Evolutionary conservation across 2,888 invertebrate species (phyloP), one percentile per base, ranked within the genome.

Genomic region (Drosophila barbarae): DNA sequence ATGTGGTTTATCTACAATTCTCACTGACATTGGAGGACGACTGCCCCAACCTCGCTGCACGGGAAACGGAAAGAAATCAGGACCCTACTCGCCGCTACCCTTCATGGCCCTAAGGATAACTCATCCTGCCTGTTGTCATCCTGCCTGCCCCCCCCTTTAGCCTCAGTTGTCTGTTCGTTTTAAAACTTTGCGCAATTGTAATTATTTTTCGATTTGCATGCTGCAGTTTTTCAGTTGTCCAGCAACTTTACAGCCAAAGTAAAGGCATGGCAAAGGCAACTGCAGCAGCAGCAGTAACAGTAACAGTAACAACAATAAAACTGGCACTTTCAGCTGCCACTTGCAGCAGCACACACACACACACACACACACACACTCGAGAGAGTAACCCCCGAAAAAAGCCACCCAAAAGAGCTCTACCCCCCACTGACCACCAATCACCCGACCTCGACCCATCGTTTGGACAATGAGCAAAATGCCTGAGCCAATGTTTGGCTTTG

Each of bases 201-300:
- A 72, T 72, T 72, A 72, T 72, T 72, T 72, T 72, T 72, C 72
- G 72, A 72, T 72, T 72, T 72, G 72, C 73, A 72, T 72, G 72
- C 72, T 54, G 73, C 72, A 72, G 57, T 72, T 73, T 69, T 70
- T 70, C 68, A 68, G 63, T 60, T 71, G 71, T 67, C 72, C 63
- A 39, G 49, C 46, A 71, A 71, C 72, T 71, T 71, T 71, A 55
- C 42, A 47, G 39, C 41, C 46, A 47, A 47, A 47, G 30, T 47
- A 47, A 47, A 30, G 18, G 35, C 50, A 34, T 12, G 54, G 44
- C 34, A 38, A 44, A 18, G 28, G 41, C 57, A 28, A 21, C 28
- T 42, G 35, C 57, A 35, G 28, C 30, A 35, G 28, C 30, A 23
- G 13, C 34, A 59, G 28, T 32, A 69, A 34, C 52, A 69, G 21